Conservation (phyloP, 2,113 vertebrate genomes). For the Passer montanus region DNA sequence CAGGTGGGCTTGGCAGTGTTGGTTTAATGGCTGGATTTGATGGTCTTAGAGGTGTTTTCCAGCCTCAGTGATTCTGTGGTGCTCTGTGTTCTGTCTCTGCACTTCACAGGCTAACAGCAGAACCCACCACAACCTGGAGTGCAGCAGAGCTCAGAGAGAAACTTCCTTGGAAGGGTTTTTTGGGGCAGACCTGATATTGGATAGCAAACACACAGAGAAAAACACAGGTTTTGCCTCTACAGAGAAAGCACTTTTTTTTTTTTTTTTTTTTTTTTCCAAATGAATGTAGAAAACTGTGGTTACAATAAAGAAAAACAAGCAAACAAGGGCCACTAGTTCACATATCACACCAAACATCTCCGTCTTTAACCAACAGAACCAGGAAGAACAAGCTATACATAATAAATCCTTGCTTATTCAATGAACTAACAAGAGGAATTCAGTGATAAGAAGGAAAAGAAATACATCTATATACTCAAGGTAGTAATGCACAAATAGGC, state of each 20-base stretch:
- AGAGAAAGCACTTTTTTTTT: neutral
- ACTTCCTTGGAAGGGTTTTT: neutral
- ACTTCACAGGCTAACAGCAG: neutral
- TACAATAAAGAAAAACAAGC: neutral
- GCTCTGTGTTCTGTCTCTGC: neutral
- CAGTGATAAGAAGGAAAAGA: neutral
- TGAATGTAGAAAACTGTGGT: neutral
- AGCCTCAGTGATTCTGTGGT: neutral
- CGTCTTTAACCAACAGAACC: neutral
- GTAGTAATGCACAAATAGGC: neutral
- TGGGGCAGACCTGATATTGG: accelerated
- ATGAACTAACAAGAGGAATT: neutral
- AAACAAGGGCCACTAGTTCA: neutral
- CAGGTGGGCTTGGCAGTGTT: neutral
- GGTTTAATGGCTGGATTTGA: neutral
- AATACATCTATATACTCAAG: neutral
- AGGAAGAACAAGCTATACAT: neutral
- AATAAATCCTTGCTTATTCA: neutral
- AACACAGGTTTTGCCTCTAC: neutral
- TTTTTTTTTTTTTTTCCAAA: neutral
- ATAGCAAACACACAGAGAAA: accelerated
- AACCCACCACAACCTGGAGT: neutral
- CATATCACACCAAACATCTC: neutral
- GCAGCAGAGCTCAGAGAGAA: neutral
- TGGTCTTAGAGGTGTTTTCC: neutral